Conservation (phyloP, 37 sponge, comb jelly and placozoan genomes). For the Theonella swinhoei region DNA sequence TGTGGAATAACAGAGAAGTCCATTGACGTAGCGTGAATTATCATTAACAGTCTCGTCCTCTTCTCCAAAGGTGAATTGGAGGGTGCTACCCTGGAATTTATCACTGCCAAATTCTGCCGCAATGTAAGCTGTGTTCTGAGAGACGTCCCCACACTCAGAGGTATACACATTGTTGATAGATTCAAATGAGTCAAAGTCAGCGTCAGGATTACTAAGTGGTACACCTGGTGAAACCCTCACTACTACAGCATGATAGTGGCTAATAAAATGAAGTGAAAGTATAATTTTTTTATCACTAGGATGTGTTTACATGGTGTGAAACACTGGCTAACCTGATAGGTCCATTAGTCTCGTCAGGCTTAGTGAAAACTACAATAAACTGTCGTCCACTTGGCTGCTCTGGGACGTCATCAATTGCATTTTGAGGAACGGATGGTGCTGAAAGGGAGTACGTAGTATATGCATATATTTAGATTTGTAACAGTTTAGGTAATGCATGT, state of each 20-base stretch:
- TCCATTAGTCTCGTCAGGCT: conserved; percentile 45
- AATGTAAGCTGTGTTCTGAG: conserved; percentile 30
- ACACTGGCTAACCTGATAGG: conserved; percentile 72
- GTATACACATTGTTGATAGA: conserved; percentile 1
- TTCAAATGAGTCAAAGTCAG: not conserved
- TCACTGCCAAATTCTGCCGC: conserved; percentile 57
- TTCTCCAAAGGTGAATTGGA: conserved; percentile 9
- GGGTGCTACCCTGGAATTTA: conserved; percentile 15
- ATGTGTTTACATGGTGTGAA: not conserved
- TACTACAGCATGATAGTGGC: conserved; percentile 71
- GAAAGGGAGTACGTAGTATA: too few relatives aligned
- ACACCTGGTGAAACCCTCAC: conserved; percentile 2
- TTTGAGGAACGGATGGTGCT: not conserved
- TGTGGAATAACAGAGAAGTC: conserved; percentile 20
- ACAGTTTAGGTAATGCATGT: too few relatives aligned
- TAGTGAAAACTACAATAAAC: not conserved
- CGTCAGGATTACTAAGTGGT: conserved; percentile 5
- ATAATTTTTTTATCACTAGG: not conserved
- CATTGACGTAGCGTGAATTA: conserved; percentile 35
- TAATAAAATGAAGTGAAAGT: not conserved
- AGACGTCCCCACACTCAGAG: not conserved
- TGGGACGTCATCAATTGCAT: not conserved
- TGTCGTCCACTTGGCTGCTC: not conserved
- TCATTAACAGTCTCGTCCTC: conserved; percentile 16
- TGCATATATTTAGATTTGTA: too few relatives aligned